These are phyloP conservation scores for Nycticryphes semicollaris DNA, from an alignment of 2,113 vertebrate genomes.

Conservation along the genomic window DNA sequence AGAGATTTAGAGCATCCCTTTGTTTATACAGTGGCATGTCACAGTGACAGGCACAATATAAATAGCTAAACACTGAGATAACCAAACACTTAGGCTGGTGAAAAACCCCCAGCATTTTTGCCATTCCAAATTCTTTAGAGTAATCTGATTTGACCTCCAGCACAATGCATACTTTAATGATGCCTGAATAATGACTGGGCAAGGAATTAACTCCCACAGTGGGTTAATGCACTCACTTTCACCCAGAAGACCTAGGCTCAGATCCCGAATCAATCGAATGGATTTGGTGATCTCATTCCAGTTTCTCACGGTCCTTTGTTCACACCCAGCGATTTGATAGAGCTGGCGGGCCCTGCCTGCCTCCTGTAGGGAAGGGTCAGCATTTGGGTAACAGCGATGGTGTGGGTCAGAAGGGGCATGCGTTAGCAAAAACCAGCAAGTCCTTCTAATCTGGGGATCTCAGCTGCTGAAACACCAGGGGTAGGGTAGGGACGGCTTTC, in stretches of 20 bases:
- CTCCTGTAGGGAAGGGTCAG: background rate
- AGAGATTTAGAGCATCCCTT: conserved; percentile 24
- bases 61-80: conserved; percentile 52
- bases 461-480: background rate
- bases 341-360: background rate
- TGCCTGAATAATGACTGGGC: conserved; percentile 41
- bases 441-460: background rate
- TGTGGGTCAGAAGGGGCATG: background rate
- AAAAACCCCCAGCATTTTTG: conserved; percentile 38
- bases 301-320: background rate
- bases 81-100: conserved; percentile 3
- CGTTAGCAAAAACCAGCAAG: background rate
- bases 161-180: conserved; percentile 50
- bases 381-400: background rate
- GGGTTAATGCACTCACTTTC: conserved; percentile 34
- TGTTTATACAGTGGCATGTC: conserved; percentile 29
- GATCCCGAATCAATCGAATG: conserved; percentile 27
- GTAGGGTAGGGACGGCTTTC: background rate
- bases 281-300: conserved; percentile 44
- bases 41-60: conserved; percentile 43
- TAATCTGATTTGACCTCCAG: conserved; percentile 59
- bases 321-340: background rate
- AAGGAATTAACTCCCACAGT: conserved; percentile 47
- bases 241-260: conserved; percentile 31
- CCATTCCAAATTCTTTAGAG: conserved; percentile 59